phyloP scores from a whole-genome alignment of 1,140 invertebrate species.

The Zophobas atratus region DNA sequence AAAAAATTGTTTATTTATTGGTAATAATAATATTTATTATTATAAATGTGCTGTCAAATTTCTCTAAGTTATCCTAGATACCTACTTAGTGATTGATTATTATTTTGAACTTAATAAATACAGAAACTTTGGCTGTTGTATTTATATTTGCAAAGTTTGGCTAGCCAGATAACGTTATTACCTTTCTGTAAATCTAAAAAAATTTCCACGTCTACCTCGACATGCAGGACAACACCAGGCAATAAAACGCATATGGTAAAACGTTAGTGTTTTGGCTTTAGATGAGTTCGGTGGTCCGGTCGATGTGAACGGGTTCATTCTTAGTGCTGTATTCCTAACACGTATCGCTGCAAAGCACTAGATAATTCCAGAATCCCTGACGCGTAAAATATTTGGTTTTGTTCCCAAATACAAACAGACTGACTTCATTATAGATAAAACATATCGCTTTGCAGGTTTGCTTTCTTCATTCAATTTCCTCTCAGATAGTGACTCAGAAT shows the following conservation, averaged over 20 bases:
- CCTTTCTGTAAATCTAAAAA: neutral
- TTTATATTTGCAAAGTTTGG: too few relatives aligned
- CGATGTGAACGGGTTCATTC: slow-evolving; percentile 28
- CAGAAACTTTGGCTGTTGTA: too few relatives aligned
- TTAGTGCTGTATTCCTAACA: slow-evolving; percentile 47
- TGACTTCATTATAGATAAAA: slow-evolving; percentile 52
- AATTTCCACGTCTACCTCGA: neutral
- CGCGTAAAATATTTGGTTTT: slow-evolving; percentile 53
- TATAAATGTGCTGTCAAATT: too few relatives aligned
- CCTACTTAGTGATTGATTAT: too few relatives aligned
- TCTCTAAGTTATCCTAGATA: too few relatives aligned
- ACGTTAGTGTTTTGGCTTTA: slow-evolving; percentile 26
- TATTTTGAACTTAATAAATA: too few relatives aligned
- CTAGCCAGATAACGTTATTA: too few relatives aligned
- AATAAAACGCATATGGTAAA: slow-evolving; percentile 25
- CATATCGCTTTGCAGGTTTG: slow-evolving; percentile 40
- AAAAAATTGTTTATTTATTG: too few relatives aligned
- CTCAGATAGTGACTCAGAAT: slow-evolving; percentile 5
- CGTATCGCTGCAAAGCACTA: slow-evolving; percentile 48
- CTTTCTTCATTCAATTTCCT: slow-evolving; percentile 43
- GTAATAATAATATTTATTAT: too few relatives aligned
- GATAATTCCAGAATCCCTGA: slow-evolving; percentile 53
- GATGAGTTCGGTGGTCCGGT: slow-evolving; percentile 36
- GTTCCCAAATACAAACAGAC: slow-evolving; percentile 46
- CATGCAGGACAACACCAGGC: neutral